Base-by-base conservation (phyloP, 2,113 vertebrate species). In the Bubo bubo region DNA sequence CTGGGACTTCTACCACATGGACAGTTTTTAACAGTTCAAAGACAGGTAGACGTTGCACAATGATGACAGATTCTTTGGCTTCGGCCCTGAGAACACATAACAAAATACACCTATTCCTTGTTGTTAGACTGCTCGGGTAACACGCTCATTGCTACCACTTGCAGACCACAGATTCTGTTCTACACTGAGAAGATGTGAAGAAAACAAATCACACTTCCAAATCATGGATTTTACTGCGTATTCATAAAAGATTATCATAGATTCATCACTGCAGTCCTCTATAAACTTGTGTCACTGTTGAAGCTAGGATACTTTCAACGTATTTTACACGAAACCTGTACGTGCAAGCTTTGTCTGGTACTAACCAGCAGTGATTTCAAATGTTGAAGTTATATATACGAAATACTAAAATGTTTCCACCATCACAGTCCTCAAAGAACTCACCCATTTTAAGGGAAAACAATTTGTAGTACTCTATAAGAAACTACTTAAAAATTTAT, bases 11-110 rank as follows among this genome's bases (percentile, higher is more conserved):
- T 39, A 79, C 43, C 73, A 63, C 92, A 81, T 0, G 12, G 79
- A n/a, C 20, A 41, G 58, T 18, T 93, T 74, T 68, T 67, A 95
- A 84, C 70, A 82, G 81, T 59, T 88, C 43, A 47, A 73, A 95
- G 71, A 64, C 92, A 96, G 90, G 96, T 91, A 68, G 52, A 72
- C 35, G 77, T 63, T 95, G 80, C 70, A 64, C 52, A 41, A 70
- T 1, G 53, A 85, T 72, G 86, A 95, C 83, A 89, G 76, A 63
- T 50, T 32, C 89, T 45, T 68, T 94, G 75, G 91, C 91, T 92
- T 19, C 47, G 35, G 70, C 74, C 90, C 94, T 37, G 39, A 92
- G 62, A 71, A 79, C 39, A 90, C 30, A 27, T 15, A 68, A 30
- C 0, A 8, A 55, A 79, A 81, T 13, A 45, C 30, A 60, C 71